Evolutionary conservation across 2,888 invertebrate species (phyloP).

Genomic region (Brenthis ino): DNA sequence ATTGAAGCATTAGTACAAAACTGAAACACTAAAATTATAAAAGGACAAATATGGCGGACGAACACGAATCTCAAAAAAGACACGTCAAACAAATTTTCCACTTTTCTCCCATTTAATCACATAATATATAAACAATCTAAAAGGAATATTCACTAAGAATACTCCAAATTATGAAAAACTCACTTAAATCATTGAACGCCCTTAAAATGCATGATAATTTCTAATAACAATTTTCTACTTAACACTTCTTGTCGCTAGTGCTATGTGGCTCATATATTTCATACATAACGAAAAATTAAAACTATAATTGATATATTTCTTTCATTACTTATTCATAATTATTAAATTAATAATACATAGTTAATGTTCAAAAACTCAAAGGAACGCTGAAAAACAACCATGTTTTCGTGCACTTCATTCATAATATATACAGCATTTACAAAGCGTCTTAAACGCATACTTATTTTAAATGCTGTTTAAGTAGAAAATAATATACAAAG

Average conservation of each 20-base stretch:
- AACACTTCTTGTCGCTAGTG: conserved; percentile 68
- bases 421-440: conserved; percentile 45
- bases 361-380: conserved; percentile 61
- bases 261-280: conserved; percentile 64
- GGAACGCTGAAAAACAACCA: conserved; percentile 81
- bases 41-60: conserved; percentile 81
- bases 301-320: conserved; percentile 47
- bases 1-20: conserved; percentile 28
- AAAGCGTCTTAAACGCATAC: conserved; percentile 28
- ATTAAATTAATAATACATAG: conserved; percentile 50
- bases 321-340: conserved; percentile 46
- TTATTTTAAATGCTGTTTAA: background rate
- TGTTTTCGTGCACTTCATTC: conserved; percentile 72
- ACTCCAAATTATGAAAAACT: conserved; percentile 50
- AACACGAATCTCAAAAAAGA: conserved; percentile 71
- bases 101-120: conserved; percentile 46
- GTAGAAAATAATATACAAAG: background rate
- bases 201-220: conserved; percentile 68
- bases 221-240: conserved; percentile 62
- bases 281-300: conserved; percentile 53
- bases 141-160: conserved; percentile 32
- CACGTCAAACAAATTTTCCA: conserved; percentile 72
- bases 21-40: conserved; percentile 54
- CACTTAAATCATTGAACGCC: conserved; percentile 70
- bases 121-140: conserved; percentile 24